Evolutionary conservation across 2,888 invertebrate species (phyloP).

Genomic region (Rhagonycha fulva): DNA sequence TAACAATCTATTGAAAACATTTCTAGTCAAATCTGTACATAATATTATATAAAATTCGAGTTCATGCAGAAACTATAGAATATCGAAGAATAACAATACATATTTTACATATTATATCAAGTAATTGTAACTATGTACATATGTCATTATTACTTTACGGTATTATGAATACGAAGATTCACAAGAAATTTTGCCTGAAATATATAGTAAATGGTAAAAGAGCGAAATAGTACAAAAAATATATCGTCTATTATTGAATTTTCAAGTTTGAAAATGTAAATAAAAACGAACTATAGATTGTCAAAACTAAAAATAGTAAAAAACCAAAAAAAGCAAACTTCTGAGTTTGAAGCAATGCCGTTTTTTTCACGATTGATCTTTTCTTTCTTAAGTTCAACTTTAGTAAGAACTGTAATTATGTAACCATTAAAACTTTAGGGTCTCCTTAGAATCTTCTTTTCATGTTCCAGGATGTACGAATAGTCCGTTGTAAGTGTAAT

Average conservation of each 20-base stretch:
- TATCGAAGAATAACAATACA: not conserved
- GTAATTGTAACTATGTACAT: not conserved
- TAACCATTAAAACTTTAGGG: constrained; percentile 8
- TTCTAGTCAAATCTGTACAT: not conserved
- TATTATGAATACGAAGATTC: not conserved
- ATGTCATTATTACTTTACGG: not conserved
- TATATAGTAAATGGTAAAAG: not conserved
- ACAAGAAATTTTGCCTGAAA: not conserved
- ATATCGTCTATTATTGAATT: not conserved
- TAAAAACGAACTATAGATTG: not conserved
- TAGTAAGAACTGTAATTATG: constrained; percentile 2
- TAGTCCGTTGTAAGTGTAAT: not conserved
- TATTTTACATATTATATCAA: not conserved
- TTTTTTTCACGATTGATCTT: not conserved
- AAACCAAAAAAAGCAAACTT: not conserved
- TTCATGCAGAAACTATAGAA: not conserved
- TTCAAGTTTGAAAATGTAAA: constrained; percentile 1
- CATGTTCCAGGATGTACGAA: not conserved
- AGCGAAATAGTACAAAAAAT: not conserved
- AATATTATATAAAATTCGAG: not conserved
- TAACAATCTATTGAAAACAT: not conserved
- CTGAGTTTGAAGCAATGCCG: not conserved
- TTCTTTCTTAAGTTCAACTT: not conserved
- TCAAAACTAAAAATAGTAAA: not conserved
- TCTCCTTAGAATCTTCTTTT: not conserved